Percentiles rank a stretch among this genome's conserved stretches.
Evolutionary conservation across 2,888 invertebrate genomes (phyloP).

Genomic region (Dynastes grantii): DNA sequence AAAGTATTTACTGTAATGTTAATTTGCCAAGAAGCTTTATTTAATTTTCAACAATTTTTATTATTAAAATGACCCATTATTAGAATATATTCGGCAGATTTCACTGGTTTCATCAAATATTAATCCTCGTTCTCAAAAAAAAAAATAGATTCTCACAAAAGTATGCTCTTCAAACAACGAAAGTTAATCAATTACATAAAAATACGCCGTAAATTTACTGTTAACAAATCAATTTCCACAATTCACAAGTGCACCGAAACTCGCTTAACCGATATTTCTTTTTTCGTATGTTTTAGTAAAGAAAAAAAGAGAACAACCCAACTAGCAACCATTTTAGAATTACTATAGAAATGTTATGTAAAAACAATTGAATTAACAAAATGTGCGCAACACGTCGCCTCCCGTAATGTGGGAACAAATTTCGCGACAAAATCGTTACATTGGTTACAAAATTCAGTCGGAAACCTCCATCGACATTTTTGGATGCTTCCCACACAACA

Average conservation of each 20-base stretch:
- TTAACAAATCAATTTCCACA: conserved; percentile 22
- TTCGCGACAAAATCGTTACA: conserved; percentile 36
- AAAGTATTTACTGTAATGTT: conserved; percentile 44
- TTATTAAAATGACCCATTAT: neutral
- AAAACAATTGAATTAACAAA: conserved; percentile 41
- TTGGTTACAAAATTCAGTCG: conserved; percentile 37
- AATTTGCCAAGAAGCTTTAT: conserved; percentile 37
- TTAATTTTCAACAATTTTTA: conserved; percentile 25
- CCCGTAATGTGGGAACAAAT: conserved; percentile 14
- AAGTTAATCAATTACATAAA: conserved; percentile 33
- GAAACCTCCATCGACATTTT: conserved; percentile 34
- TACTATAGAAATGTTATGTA: conserved; percentile 30
- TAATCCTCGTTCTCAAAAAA: conserved; percentile 1
- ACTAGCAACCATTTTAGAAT: conserved; percentile 23
- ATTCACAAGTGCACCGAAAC: neutral
- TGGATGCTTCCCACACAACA: conserved; percentile 33
- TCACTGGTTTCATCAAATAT: neutral
- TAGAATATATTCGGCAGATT: conserved; percentile 14
- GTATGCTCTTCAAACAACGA: conserved; percentile 26
- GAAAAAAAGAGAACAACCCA: conserved; percentile 23
- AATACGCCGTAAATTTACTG: conserved; percentile 7
- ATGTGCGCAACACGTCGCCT: conserved; percentile 20
- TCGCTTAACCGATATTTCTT: neutral
- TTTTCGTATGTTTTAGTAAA: conserved; percentile 4
- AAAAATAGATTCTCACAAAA: conserved; percentile 20